A percentile compares a stretch with the other conserved stretches of the same genome.
Conservation (phyloP, 2,113 vertebrate species). For the Capra hircus region DNA sequence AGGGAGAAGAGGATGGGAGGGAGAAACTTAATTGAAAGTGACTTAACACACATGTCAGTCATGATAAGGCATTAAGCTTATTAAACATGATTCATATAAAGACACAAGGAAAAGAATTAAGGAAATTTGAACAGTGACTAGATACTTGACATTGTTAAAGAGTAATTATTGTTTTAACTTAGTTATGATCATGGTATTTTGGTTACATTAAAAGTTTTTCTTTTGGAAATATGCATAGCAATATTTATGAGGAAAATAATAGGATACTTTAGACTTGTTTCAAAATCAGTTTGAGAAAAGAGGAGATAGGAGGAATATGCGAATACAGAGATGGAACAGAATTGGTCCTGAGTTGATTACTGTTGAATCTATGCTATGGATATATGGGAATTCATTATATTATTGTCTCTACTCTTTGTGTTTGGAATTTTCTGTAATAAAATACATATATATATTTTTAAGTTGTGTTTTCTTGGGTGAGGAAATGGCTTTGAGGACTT, state of each 20-base stretch:
- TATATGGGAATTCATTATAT: not conserved
- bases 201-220: not conserved
- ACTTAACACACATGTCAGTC: not conserved
- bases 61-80: not conserved
- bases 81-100: not conserved
- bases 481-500: not conserved
- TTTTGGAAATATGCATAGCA: not conserved
- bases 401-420: not conserved
- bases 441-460: not conserved
- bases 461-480: not conserved
- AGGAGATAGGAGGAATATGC: not conserved
- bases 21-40: not conserved
- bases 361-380: not conserved
- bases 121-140: not conserved
- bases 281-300: not conserved
- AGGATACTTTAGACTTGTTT: not conserved
- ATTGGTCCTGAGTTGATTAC: not conserved
- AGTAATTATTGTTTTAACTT: not conserved
- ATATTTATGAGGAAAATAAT: not conserved
- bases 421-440: not conserved
- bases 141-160: not conserved
- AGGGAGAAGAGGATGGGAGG: not conserved
- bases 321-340: not conserved
- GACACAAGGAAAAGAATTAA: not conserved
- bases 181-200: not conserved